Evolutionary conservation across 2,797 vertebrate genomes (phyloP).

Genomic region (Rhinichthys osculus): DNA sequence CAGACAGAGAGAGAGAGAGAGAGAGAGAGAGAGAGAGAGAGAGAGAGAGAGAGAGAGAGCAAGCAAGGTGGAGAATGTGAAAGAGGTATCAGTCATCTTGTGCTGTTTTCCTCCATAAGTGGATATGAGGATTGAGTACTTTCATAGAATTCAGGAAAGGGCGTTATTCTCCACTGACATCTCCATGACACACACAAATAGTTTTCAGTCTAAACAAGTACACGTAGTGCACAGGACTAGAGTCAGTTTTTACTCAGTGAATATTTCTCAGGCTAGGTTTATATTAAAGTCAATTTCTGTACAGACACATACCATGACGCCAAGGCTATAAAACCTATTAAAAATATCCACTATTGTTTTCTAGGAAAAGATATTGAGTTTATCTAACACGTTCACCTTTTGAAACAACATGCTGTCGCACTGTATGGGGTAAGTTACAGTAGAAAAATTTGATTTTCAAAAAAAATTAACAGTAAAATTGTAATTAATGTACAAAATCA

Average conservation of each 20-base stretch:
- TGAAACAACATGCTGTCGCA: neutral
- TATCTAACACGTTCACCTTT: no score
- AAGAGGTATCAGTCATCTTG: conserved; percentile 12
- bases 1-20: no score
- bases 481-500: neutral
- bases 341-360: neutral
- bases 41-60: neutral
- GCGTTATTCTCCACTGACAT: neutral
- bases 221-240: neutral
- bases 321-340: neutral
- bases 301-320: neutral
- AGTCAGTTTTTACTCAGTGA: neutral
- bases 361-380: neutral
- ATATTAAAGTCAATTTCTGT: neutral
- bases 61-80: conserved; percentile 11
- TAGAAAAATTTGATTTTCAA: neutral
- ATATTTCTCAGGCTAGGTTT: neutral
- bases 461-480: neutral
- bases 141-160: conserved; percentile 22
- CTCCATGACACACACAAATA: neutral
- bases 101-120: conserved; percentile 38
- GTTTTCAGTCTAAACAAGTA: conserved; percentile 23
- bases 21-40: neutral
- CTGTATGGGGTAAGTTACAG: neutral
- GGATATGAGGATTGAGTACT: conserved; percentile 16